Evolutionary conservation across 1,140 invertebrate genomes (phyloP).

Genomic region (Drosophila dunni): DNA sequence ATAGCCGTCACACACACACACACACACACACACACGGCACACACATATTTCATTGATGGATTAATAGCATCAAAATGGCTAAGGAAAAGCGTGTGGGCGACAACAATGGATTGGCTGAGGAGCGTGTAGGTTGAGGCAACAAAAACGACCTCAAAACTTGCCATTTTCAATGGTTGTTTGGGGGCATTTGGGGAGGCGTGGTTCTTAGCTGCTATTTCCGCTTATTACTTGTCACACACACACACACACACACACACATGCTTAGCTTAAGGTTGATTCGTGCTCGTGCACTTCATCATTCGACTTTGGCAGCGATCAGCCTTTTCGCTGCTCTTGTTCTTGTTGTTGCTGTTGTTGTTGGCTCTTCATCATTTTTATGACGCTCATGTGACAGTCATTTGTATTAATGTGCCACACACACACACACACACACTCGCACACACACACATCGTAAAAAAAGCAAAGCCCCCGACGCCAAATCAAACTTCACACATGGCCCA

Average conservation of each 20-base stretch:
- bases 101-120: conserved; percentile 19
- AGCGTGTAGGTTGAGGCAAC: conserved; percentile 7
- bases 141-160: conserved; percentile 26
- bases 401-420: conserved; percentile 69
- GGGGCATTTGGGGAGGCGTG: conserved; percentile 20
- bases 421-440: conserved; percentile 23
- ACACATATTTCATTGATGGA: conserved; percentile 54
- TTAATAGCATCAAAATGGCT: conserved; percentile 56
- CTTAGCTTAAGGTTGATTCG: conserved; percentile 29
- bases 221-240: conserved; percentile 53
- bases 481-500: conserved; percentile 59
- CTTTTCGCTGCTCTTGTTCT: conserved; percentile 53
- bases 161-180: conserved; percentile 22
- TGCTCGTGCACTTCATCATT: conserved; percentile 54
- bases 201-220: conserved; percentile 51
- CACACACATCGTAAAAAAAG: conserved; percentile 55
- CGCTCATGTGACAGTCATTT: conserved; percentile 76
- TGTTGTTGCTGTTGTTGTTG: conserved; percentile 29
- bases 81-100: conserved; percentile 43
- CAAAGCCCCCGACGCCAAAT: conserved; percentile 59
- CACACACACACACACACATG: conserved; percentile 26
- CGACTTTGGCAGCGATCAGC: conserved; percentile 54
- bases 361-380: conserved; percentile 76
- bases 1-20: conserved; percentile 28
- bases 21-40: conserved; percentile 17